phyloP scores from a whole-genome alignment of 1,140 invertebrate species.

The Episyrphus balteatus region DNA sequence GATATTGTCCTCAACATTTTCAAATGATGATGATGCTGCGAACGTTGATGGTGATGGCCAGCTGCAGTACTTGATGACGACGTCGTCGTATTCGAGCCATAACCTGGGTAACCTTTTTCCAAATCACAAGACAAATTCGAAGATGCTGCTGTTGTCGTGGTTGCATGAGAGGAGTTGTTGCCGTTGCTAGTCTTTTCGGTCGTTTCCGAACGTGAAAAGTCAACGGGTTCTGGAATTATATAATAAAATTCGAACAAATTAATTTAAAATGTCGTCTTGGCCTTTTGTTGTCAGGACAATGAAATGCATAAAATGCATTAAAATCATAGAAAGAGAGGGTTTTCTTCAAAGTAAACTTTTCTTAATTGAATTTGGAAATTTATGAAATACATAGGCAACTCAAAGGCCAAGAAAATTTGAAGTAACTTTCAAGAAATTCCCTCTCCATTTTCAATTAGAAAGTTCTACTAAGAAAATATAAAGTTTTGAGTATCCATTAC shows the following conservation, averaged over 20 bases:
- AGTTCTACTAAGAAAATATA: background rate
- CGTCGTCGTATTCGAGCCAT: too few species aligned
- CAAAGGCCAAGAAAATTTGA: background rate
- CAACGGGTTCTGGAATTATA: slow-evolving; percentile 27
- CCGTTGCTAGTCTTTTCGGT: background rate
- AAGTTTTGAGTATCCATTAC: slow-evolving; percentile 14
- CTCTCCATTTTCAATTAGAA: too few species aligned
- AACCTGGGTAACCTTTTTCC: background rate
- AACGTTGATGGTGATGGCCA: background rate
- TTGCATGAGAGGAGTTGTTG: background rate
- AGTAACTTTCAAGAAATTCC: background rate
- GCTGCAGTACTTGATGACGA: background rate
- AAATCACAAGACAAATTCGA: background rate
- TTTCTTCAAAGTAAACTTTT: too few species aligned
- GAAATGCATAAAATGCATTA: too few species aligned
- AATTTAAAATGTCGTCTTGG: background rate
- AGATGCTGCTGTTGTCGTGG: background rate
- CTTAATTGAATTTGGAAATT: too few species aligned
- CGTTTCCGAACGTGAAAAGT: slow-evolving; percentile 31
- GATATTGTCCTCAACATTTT: slow-evolving; percentile 18
- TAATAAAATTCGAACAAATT: background rate
- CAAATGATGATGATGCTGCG: slow-evolving; percentile 20
- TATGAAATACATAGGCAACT: too few species aligned
- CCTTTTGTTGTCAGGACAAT: background rate
- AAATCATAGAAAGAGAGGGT: too few species aligned